Conservation (phyloP, 2,113 vertebrate species). For the Pungitius pungitius region DNA sequence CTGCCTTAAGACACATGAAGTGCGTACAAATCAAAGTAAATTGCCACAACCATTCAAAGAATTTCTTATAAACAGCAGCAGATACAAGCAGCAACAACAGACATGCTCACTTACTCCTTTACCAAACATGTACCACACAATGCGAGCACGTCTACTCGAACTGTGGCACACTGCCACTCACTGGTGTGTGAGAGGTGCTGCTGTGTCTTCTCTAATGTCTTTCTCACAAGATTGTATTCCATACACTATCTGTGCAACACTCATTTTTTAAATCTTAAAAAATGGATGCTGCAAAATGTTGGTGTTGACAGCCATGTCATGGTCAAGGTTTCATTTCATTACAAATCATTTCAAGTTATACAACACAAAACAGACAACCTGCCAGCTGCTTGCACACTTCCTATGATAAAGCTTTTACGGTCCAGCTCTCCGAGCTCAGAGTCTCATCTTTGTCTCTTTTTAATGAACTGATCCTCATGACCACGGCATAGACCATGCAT, state of each 20-base stretch:
- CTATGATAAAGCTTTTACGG: neutral
- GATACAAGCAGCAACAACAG: constrained; percentile 20
- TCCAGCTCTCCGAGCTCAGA: constrained; percentile 24
- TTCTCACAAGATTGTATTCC: constrained; percentile 3
- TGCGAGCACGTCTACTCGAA: constrained; percentile 28
- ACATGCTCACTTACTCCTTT: constrained; percentile 15
- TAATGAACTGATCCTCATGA: constrained; percentile 31
- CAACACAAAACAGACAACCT: neutral
- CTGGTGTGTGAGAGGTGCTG: constrained; percentile 73
- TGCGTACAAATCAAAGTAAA: constrained; percentile 16
- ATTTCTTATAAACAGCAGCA: constrained; percentile 12
- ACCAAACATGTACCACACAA: constrained; percentile 12
- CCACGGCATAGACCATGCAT: neutral
- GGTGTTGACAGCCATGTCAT: neutral
- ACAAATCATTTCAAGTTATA: constrained; percentile 14
- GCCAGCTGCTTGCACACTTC: constrained; percentile 11
- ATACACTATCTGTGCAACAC: neutral
- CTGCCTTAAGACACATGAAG: constrained; percentile 26
- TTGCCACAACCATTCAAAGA: constrained; percentile 12
- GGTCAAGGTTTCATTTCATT: constrained; percentile 7
- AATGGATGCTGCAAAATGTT: neutral
- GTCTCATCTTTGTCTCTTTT: constrained; percentile 19
- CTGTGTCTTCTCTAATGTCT: constrained; percentile 14
- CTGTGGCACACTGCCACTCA: constrained; percentile 79
- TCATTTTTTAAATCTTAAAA: neutral